These are phyloP conservation scores for Montipora sp. DNA, from an alignment of 64 coral and sea anemone genomes.

Conservation along the genomic window DNA sequence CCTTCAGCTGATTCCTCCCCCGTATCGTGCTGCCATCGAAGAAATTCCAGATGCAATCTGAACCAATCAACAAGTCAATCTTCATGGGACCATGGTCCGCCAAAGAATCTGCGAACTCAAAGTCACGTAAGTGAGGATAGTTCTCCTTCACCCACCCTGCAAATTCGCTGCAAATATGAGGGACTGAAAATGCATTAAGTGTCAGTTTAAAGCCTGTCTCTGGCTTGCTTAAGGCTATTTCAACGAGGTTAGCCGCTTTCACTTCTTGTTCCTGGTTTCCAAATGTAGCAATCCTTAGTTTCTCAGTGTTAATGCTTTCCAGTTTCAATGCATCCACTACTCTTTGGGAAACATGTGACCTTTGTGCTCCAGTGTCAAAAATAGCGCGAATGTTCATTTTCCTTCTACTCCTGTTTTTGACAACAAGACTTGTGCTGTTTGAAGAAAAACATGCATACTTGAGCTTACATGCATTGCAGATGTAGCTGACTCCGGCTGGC, in stretches of 20 bases:
- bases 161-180: constrained; percentile 11
- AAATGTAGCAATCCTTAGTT: constrained; percentile 16
- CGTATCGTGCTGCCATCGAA: background rate
- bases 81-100: background rate
- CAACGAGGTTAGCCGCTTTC: background rate
- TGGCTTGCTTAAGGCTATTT: background rate
- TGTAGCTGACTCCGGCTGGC: background rate
- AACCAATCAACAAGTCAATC: constrained; percentile 9
- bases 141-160: background rate
- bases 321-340: constrained; percentile 5
- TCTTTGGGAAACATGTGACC: constrained; percentile 7
- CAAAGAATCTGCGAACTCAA: background rate
- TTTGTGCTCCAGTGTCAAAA: constrained; percentile 5
- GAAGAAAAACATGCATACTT: too few species aligned
- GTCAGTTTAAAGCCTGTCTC: background rate
- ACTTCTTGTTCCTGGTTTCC: background rate
- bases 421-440: background rate
- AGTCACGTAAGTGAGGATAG: background rate
- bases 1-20: background rate
- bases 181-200: constrained; percentile 9
- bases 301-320: background rate
- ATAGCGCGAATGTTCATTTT: background rate
- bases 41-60: background rate
- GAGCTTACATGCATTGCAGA: too few species aligned
- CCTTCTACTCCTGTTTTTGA: background rate